Conservation (phyloP, 1,140 invertebrate species). For the Lineus longissimus region DNA sequence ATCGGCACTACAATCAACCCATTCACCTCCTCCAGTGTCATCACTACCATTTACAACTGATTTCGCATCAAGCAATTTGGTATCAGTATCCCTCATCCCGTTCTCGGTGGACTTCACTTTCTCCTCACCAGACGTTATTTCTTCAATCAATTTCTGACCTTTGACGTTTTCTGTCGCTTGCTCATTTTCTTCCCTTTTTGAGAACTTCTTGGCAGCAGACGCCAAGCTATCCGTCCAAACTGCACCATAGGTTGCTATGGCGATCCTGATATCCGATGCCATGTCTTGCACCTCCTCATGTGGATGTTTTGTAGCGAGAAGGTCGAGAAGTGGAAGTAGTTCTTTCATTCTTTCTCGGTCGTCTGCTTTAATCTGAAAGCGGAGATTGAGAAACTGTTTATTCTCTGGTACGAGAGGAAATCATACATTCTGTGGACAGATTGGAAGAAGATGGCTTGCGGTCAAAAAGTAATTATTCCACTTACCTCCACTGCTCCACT, state of each 20-base stretch:
- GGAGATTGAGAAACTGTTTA: background rate
- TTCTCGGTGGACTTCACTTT: no score
- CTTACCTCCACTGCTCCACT: conserved; percentile 34
- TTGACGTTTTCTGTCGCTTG: no score
- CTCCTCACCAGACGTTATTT: no score
- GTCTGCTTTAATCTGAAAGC: conserved; percentile 41
- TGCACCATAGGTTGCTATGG: conserved; percentile 56
- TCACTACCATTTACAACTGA: no score
- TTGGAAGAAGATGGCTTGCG: no score
- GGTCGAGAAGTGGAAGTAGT: conserved; percentile 54
- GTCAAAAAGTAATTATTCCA: background rate
- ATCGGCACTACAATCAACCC: no score
- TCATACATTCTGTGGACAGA: no score
- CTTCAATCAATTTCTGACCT: no score
- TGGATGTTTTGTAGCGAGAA: conserved; percentile 45
- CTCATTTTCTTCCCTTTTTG: background rate
- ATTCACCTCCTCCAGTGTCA: no score
- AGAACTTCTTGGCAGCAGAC: background rate
- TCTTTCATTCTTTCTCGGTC: conserved; percentile 50
- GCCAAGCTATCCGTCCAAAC: conserved; percentile 32
- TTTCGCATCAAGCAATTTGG: no score
- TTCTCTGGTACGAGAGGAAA: no score
- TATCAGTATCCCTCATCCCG: no score
- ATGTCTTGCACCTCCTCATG: conserved; percentile 41
- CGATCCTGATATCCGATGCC: conserved; percentile 49